phyloP scores from a whole-genome alignment of 2,797 vertebrate genomes.

The Tragopan temminckii region DNA sequence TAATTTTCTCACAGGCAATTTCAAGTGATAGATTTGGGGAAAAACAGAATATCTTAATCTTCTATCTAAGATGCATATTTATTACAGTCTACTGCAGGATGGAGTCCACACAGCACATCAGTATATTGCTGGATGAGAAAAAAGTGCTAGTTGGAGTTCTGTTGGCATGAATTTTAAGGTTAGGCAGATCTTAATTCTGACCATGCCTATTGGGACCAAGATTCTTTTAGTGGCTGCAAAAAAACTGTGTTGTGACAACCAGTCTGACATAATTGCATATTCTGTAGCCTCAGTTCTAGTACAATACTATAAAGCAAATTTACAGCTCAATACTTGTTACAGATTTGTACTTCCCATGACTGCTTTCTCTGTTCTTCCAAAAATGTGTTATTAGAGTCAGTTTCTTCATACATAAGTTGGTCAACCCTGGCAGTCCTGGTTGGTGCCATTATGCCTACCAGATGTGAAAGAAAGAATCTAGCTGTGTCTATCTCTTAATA shows the following conservation, averaged over 20 bases:
- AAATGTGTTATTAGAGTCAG: neutral
- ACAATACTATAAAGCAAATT: neutral
- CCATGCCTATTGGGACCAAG: neutral
- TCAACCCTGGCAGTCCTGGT: neutral
- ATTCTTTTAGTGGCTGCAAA: neutral
- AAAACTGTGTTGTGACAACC: neutral
- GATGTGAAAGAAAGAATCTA: neutral
- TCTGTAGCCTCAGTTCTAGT: neutral
- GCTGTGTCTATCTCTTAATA: neutral
- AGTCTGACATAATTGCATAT: neutral
- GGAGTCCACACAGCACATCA: neutral
- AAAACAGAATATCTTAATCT: constrained; percentile 19
- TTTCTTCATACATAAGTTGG: neutral
- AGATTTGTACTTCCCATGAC: neutral
- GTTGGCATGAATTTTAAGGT: neutral
- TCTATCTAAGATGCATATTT: neutral
- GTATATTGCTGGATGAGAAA: neutral
- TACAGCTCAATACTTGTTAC: neutral
- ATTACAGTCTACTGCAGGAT: neutral
- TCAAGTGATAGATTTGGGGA: neutral
- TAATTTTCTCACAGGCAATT: constrained; percentile 18
- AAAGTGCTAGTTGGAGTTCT: neutral
- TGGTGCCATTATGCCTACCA: neutral
- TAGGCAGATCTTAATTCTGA: neutral
- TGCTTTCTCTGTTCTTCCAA: neutral